Base-by-base conservation (phyloP, 2,797 vertebrate genomes). In the Oophaga sylvatica region DNA sequence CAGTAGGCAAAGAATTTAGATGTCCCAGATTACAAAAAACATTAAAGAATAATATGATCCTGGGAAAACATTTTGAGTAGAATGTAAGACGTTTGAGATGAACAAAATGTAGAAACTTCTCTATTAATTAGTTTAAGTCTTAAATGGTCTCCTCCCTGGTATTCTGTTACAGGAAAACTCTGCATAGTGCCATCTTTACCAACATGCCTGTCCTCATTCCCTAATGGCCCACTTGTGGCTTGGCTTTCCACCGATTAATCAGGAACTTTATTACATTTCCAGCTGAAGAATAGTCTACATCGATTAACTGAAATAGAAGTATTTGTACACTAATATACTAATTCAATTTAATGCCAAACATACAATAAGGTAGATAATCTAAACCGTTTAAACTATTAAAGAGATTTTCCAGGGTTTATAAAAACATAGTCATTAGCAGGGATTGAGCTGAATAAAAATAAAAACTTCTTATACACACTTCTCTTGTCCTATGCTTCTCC, bases 181-280 rank as follows among this genome's bases (percentile, higher is more conserved):
- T 87, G 60, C 17, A 81, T 57, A 56, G 31, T 87, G 77, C 67
- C 26, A 80, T 87, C 81, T 87, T 73, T 60, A 87, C 79, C 85
- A 81, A 78, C 35, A 62, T 65, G 26, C 76, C 79, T 35, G 19
- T 65, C 41, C 20, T 59, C 57, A 76, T 56, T 75, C 68, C 80
- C 85, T 56, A 19, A 56, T 63, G 68, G 81, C 67, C 59, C 41
- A 60, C 68, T 87, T 81, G 79, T 65, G 79, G 79, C 78, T 81
- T 73, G 67, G 67, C 59, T 15, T 62, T 62, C 17, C 17, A 53
- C 73, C 59, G 62, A 45, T 31, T 59, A 87, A 71, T 48, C 67
- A 31, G 78, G 22, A n/a, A 17, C 68, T 81, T 70, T 86, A 62
- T 75, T 81, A 35, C 68, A 65, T 87, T 87, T 62, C 68, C 85